Evolutionary conservation across 2,888 invertebrate species (phyloP), one percentile per base, ranked within the genome.

Genomic region (Eumerus sabulonum): DNA sequence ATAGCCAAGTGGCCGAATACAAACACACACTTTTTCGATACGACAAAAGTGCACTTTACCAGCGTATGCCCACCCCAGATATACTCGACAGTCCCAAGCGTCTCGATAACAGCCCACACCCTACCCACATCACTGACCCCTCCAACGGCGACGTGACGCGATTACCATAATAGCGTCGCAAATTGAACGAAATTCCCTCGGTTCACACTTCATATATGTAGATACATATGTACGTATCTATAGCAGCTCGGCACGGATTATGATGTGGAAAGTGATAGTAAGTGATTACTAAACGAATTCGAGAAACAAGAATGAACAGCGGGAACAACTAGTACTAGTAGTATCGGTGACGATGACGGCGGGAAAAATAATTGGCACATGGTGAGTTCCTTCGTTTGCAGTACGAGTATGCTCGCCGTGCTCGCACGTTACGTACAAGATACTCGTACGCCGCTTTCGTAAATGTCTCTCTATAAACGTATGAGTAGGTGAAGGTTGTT

Each of bases 351-450:
- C 57, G 27, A 36, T 59, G 62, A 71, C 60, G 64, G 63, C 48
- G 54, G 62, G 54, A 54, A 27, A 71, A 77, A 73, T 68, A 77
- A 77, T 77, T 77, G 77, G 77, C 77, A 73, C 72, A 77, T 73
- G 77, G 77, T 77, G 67, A 67, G 73, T 77, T 63, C 67, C 73
- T 67, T 77, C 72, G n/a, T n/a, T n/a, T n/a, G n/a, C n/a, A n/a
- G n/a, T n/a, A n/a, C n/a, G n/a, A n/a, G n/a, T n/a, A n/a, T n/a
- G 27, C 27, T 27, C 27, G 27, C 27, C 27, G 27, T 27, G 27
- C 27, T 4, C 2, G 27, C 27, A 27, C 27, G 27, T 27, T 27
- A 7, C 27, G 27, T 27, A 4, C 3, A 27, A 27, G 27, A 35
- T 57, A 63, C 45, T 60, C 57, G 56, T 14, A 13, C 40, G 42